Evolutionary conservation across 2,797 vertebrate genomes (phyloP).

Genomic region (Botia kubotai): DNA sequence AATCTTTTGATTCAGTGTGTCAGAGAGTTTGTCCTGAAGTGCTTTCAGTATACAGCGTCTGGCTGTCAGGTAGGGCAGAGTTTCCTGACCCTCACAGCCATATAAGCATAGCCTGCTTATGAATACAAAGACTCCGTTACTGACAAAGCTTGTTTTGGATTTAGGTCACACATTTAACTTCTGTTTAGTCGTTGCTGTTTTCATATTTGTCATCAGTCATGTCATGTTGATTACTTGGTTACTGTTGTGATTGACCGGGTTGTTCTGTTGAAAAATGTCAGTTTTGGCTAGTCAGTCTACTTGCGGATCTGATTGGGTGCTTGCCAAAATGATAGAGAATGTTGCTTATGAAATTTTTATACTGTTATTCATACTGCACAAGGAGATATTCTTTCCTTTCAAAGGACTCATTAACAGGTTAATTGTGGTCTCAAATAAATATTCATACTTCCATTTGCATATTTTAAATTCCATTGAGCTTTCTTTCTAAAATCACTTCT

Average conservation of each 20-base stretch:
- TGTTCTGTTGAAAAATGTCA: not conserved
- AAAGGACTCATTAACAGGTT: not conserved
- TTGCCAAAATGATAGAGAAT: not conserved
- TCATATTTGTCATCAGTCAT: not conserved
- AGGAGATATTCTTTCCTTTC: constrained; percentile 1
- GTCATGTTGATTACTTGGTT: not conserved
- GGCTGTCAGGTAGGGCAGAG: constrained; percentile 14
- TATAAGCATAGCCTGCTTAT: not conserved
- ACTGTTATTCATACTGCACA: constrained; percentile 2
- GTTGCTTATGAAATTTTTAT: not conserved
- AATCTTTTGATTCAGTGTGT: not conserved
- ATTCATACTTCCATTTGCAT: not conserved
- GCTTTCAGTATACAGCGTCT: not conserved
- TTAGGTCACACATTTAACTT: not conserved
- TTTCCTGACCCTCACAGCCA: not conserved
- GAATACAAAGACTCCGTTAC: constrained; percentile 7
- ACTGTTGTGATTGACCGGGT: not conserved
- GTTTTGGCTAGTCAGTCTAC: no score
- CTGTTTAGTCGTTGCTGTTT: not conserved
- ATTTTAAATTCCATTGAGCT: not conserved
- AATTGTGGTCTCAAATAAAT: constrained; percentile 5
- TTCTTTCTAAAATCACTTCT: not conserved
- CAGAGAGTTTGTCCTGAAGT: not conserved
- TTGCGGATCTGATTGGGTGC: no score
- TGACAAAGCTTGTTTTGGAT: constrained; percentile 6